Evolutionary conservation across 2,797 vertebrate genomes (phyloP).

Genomic region (Dicrostonyx torquatus): DNA sequence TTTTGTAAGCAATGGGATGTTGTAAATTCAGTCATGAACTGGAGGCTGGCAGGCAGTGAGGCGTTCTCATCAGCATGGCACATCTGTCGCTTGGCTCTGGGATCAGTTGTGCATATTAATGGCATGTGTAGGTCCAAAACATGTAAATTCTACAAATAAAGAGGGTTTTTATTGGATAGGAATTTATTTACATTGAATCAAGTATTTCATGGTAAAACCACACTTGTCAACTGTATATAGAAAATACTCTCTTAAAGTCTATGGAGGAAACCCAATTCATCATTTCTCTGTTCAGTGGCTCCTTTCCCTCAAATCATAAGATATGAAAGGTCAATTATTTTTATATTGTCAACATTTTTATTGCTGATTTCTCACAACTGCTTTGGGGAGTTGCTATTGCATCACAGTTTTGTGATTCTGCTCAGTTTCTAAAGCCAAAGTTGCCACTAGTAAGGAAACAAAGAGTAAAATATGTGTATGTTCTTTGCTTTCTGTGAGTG

Average conservation of each 20-base stretch:
- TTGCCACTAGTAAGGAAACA: not conserved
- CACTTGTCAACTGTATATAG: not conserved
- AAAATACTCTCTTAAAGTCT: not conserved
- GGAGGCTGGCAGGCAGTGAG: not conserved
- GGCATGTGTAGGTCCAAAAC: not conserved
- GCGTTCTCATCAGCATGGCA: not conserved
- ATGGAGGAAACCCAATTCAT: not conserved
- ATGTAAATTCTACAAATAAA: not conserved
- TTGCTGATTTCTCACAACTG: not conserved
- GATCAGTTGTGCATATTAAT: not conserved
- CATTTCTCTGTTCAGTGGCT: not conserved
- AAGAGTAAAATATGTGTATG: not conserved
- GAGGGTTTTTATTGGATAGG: not conserved
- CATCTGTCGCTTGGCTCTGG: constrained; percentile 46
- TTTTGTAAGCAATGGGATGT: constrained; percentile 42
- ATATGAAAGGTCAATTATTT: not conserved
- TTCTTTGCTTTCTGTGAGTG: not conserved
- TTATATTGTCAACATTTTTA: not conserved
- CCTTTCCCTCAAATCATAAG: not conserved
- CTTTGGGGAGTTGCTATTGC: not conserved
- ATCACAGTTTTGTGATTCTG: not conserved
- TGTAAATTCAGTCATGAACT: not conserved
- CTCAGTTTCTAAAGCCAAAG: not conserved
- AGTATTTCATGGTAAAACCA: constrained; percentile 21
- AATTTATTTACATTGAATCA: constrained; percentile 47